phyloP scores from a whole-genome alignment of 2,797 vertebrate species.

The Percopsis omiscomaycus region DNA sequence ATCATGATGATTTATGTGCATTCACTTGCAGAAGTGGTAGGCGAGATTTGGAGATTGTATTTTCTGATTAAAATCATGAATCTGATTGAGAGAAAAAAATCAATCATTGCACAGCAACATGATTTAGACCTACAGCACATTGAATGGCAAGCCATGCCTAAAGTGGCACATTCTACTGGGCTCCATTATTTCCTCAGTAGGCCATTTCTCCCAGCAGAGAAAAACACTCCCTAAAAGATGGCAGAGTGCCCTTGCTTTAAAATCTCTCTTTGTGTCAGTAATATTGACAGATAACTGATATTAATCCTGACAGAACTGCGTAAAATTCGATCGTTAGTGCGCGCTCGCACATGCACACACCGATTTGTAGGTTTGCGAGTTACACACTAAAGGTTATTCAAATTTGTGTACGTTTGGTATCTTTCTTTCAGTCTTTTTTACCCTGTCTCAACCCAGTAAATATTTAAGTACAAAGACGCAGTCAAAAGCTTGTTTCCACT shows the following conservation, averaged over 20 bases:
- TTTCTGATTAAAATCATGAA: too few species aligned
- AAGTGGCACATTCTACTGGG: not conserved
- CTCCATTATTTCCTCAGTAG: slow-evolving; percentile 14
- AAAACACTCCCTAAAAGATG: slow-evolving; percentile 31
- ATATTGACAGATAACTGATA: not conserved
- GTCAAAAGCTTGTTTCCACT: slow-evolving; percentile 26
- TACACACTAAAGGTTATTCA: not conserved
- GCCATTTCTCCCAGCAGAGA: slow-evolving; percentile 38
- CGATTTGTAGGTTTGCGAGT: not conserved
- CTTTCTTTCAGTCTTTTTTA: not conserved
- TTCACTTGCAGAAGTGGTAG: too few species aligned
- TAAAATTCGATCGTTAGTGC: not conserved
- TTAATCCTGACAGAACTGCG: not conserved
- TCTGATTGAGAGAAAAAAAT: too few species aligned
- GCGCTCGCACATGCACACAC: not conserved
- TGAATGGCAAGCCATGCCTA: not conserved
- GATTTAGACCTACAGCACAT: not conserved
- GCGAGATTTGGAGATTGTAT: too few species aligned
- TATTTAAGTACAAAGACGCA: not conserved
- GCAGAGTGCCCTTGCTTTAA: slow-evolving; percentile 33
- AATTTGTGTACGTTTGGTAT: too few species aligned
- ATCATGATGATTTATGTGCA: not conserved
- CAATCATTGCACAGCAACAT: too few species aligned
- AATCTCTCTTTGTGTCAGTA: slow-evolving; percentile 36
- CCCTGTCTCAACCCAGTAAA: not conserved